These are phyloP conservation scores for Lucilia cuprina DNA, from an alignment of 1,140 invertebrate genomes.

Conservation along the genomic window DNA sequence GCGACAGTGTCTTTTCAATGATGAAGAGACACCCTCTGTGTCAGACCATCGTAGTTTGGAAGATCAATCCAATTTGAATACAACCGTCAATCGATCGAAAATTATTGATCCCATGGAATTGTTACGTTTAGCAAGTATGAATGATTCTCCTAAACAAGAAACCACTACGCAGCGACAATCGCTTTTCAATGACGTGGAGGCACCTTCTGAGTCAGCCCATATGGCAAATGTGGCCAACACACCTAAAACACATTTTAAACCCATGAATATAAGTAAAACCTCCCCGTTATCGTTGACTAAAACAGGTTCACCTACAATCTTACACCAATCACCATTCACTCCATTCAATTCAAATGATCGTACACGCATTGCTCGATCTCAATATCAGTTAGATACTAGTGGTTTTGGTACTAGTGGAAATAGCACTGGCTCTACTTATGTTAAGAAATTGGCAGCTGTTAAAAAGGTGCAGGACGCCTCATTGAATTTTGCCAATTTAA, in stretches of 20 bases:
- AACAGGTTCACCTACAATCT: neutral
- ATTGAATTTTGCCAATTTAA: constrained; percentile 52
- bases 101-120: constrained; percentile 53
- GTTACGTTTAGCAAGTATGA: constrained; percentile 55
- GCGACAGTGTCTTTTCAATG: constrained; percentile 48
- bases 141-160: constrained; percentile 40
- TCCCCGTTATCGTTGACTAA: neutral
- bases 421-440: constrained; percentile 33
- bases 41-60: constrained; percentile 37
- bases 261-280: constrained; percentile 5
- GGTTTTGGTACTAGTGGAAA: constrained; percentile 29
- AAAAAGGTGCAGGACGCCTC: constrained; percentile 53
- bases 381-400: constrained; percentile 2
- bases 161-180: neutral
- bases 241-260: neutral
- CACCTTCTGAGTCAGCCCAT: neutral
- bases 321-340: constrained; percentile 41
- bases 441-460: constrained; percentile 48
- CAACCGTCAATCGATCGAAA: constrained; percentile 52
- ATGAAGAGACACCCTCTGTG: neutral
- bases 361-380: constrained; percentile 49
- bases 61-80: constrained; percentile 44
- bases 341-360: constrained; percentile 47
- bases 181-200: neutral
- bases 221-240: neutral